Evolutionary conservation across 2,888 invertebrate genomes (phyloP).

Genomic region (Troides aeacus): DNA sequence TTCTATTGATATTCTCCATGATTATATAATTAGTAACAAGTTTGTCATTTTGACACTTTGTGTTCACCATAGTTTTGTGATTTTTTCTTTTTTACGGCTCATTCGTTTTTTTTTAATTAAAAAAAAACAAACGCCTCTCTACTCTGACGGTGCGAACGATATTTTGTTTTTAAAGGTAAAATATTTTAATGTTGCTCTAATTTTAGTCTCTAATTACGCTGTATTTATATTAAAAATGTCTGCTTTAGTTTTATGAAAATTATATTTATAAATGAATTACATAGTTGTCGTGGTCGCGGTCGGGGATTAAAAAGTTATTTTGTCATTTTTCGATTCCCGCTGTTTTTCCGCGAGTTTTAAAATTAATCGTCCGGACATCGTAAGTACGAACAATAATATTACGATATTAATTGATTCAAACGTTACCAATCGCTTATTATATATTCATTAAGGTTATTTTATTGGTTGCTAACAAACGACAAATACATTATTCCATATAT

Average conservation of each 20-base stretch:
- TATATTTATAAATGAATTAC: slow-evolving; percentile 3
- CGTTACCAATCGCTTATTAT: too few relatives aligned
- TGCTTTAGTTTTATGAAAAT: slow-evolving; percentile 9
- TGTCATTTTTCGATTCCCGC: slow-evolving; percentile 59
- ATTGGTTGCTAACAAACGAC: too few relatives aligned
- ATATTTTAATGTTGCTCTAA: neutral
- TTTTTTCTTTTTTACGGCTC: slow-evolving; percentile 51
- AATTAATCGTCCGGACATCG: slow-evolving; percentile 21
- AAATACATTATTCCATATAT: too few relatives aligned
- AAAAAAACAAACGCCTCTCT: slow-evolving; percentile 71
- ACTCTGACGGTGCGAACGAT: slow-evolving; percentile 42
- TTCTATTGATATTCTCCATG: neutral
- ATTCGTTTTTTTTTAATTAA: slow-evolving; percentile 57
- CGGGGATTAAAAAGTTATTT: slow-evolving; percentile 60
- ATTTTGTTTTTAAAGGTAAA: slow-evolving; percentile 32
- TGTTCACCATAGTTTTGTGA: slow-evolving; percentile 50
- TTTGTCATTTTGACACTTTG: slow-evolving; percentile 48
- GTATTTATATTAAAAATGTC: neutral
- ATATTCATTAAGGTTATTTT: too few relatives aligned
- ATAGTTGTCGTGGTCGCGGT: slow-evolving; percentile 31
- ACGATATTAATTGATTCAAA: too few relatives aligned
- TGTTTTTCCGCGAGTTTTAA: slow-evolving; percentile 40
- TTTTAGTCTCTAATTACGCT: too few relatives aligned
- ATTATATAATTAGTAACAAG: neutral
- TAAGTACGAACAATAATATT: too few relatives aligned